These are phyloP conservation scores for Nysson spinosus DNA, from an alignment of 2,888 invertebrate species.

Conservation along the genomic window DNA sequence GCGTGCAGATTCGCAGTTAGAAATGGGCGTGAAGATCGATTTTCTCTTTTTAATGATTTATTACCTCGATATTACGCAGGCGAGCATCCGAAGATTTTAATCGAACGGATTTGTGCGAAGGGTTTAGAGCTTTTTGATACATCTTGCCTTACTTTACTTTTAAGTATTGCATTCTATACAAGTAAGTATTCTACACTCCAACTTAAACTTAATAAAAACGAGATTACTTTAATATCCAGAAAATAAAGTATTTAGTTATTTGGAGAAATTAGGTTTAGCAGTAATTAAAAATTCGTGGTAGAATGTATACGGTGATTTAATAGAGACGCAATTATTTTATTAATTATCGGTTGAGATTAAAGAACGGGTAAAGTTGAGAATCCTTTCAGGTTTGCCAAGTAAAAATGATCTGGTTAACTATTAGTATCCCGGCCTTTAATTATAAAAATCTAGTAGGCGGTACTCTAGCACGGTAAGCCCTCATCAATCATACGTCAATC, in stretches of 20 bases:
- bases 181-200: too few species aligned
- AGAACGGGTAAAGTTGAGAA: conserved; percentile 18
- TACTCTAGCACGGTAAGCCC: conserved; percentile 67
- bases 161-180: too few species aligned
- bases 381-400: conserved; percentile 16
- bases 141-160: too few species aligned
- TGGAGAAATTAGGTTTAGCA: too few species aligned
- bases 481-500: conserved; percentile 71
- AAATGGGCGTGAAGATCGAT: conserved; percentile 53
- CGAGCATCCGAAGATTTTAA: conserved; percentile 38
- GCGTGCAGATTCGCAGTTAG: conserved; percentile 28
- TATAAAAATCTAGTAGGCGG: conserved; percentile 61
- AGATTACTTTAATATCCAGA: too few species aligned
- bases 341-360: not conserved
- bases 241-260: too few species aligned
- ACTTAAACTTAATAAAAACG: too few species aligned
- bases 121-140: too few species aligned
- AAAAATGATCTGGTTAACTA: conserved; percentile 39
- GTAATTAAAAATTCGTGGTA: too few species aligned
- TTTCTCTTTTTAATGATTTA: conserved; percentile 52
- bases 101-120: too few species aligned
- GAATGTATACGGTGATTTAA: too few species aligned
- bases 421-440: conserved; percentile 53
- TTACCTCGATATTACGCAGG: conserved; percentile 34
- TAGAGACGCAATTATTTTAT: too few species aligned